These are phyloP conservation scores for Oegoconia quadripuncta DNA, from an alignment of 2,888 invertebrate genomes.

Conservation along the genomic window DNA sequence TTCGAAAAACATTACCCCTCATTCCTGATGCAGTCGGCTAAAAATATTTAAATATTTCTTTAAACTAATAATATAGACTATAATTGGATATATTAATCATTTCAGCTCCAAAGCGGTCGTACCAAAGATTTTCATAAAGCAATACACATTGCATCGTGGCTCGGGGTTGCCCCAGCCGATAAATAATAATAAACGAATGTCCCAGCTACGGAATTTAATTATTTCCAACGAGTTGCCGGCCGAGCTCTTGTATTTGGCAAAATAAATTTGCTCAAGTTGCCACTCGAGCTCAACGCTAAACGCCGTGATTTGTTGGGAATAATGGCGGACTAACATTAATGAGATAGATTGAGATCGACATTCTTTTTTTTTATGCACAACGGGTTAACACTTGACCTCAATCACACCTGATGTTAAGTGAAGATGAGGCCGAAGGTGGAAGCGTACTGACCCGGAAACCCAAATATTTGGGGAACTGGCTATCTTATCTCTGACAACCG, in stretches of 20 bases:
- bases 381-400: no score
- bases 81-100: no score
- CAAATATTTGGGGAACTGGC: no score
- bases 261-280: slow-evolving; percentile 29
- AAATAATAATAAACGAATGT: slow-evolving; percentile 54
- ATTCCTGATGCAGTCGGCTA: no score
- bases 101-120: slow-evolving; percentile 24
- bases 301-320: slow-evolving; percentile 33
- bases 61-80: no score
- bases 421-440: no score
- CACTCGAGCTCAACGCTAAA: slow-evolving; percentile 22
- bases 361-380: no score
- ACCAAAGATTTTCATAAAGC: slow-evolving; percentile 43
- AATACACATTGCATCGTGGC: slow-evolving; percentile 23
- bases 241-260: slow-evolving; percentile 34
- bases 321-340: slow-evolving; percentile 22
- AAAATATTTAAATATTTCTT: no score
- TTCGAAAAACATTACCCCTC: no score
- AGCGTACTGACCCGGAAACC: no score
- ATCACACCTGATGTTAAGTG: no score
- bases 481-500: no score
- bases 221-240: slow-evolving; percentile 37
- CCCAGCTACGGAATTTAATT: slow-evolving; percentile 53
- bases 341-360: not conserved
- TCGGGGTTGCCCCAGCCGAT: slow-evolving; percentile 35